Evolutionary conservation across 2,888 invertebrate species (phyloP), one percentile per base, ranked within the genome.

Genomic region (Dioctria rufipes): DNA sequence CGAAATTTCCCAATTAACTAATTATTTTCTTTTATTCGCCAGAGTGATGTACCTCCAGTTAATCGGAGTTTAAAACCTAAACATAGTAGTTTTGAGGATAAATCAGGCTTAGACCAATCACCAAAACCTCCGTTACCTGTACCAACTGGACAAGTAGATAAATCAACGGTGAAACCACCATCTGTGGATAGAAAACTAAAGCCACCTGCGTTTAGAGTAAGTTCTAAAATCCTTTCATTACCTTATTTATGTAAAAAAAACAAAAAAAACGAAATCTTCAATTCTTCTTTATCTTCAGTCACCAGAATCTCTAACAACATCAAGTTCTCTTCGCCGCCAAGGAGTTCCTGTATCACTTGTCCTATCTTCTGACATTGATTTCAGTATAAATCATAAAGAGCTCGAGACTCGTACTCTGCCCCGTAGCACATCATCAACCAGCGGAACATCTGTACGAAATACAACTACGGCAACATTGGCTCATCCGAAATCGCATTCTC

Each of bases 1-100:
- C 25, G 25, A 25, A 25, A 25, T 25, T 25, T 25, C 2, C 25
- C 25, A 25, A 25, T 25, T 25, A 1, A 25, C 25, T 25, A 25
- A 25, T 25, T 2, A 25, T 60, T 61, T 40, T 25, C 0, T 25
- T 25, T 25, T 25, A 25, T 25, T 25, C 25, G 1, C 25, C 40
- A 85, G 84, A 58, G 84, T 49, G 86, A 87, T 81, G 86, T 96
- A 61, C 96, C 96, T 11, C 92, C 92, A 51, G 95, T 97, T 42
- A 94, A 96, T 87, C 91, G 96, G 75, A 94, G 93, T 63, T 89
- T 96, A 58, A 96, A 96, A 88, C 96, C 96, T 3, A 89, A 88
- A 84, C 82, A 84, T 1, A 85, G 81, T 80, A 85, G 81, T 80
- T 58, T 84, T n/a, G 88, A 88, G 81, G 88, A 87, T 60, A 88